Evolutionary conservation across 2,113 vertebrate genomes (phyloP).

Genomic region (Sminthopsis crassicaudata): DNA sequence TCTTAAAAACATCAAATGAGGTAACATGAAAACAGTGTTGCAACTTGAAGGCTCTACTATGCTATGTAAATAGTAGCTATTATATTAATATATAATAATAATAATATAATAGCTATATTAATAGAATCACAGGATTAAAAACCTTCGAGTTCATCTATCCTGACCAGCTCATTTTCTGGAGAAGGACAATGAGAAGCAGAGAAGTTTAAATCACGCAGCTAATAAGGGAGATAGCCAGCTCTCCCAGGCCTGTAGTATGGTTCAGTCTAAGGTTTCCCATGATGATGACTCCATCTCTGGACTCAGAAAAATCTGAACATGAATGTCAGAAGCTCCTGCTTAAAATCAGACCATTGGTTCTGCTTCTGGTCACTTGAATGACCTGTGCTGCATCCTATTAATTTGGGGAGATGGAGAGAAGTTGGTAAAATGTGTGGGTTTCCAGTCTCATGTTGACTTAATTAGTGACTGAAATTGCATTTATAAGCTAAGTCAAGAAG

Average conservation of each 20-base stretch:
- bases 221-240: neutral
- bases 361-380: neutral
- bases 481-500: neutral
- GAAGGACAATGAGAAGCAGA: neutral
- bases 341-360: neutral
- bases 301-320: neutral
- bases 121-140: neutral
- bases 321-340: neutral
- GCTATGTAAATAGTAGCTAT: neutral
- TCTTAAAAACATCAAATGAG: neutral
- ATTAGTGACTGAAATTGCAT: neutral
- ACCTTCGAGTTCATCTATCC: neutral
- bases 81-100: too few relatives aligned
- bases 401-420: neutral
- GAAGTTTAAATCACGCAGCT: neutral
- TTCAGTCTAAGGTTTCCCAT: neutral
- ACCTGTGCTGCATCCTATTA: neutral
- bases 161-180: neutral
- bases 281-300: neutral
- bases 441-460: neutral
- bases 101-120: too few relatives aligned
- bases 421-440: neutral
- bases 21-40: neutral
- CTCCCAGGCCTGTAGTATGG: neutral
- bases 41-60: neutral